phyloP scores from a whole-genome alignment of 2,888 invertebrate species.

The Melanophora roralis region DNA sequence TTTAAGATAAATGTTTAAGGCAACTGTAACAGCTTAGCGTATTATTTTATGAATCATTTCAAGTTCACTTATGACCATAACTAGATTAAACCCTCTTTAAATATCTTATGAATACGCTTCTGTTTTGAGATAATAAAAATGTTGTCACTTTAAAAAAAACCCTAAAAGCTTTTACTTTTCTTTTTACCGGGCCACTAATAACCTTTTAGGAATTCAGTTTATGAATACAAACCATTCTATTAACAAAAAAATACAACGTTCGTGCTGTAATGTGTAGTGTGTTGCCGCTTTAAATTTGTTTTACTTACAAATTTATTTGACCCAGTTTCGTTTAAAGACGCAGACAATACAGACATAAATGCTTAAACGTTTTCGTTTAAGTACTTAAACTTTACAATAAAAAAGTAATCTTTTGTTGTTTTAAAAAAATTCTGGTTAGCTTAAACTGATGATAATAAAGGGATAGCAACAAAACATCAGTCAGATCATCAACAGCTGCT shows the following conservation, averaged over 20 bases:
- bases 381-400: slow-evolving; percentile 19
- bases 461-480: neutral
- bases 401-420: neutral
- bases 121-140: neutral
- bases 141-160: neutral
- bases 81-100: no score
- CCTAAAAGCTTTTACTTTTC: slow-evolving; percentile 14
- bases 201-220: neutral
- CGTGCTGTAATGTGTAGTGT: neutral
- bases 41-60: no score
- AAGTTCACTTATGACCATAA: no score
- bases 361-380: slow-evolving; percentile 26
- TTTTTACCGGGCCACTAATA: neutral
- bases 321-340: slow-evolving; percentile 20
- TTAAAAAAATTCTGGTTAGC: no score
- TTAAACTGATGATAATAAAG: neutral
- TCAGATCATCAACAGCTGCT: no score
- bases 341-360: slow-evolving; percentile 18
- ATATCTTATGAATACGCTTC: no score
- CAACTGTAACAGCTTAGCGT: no score
- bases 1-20: no score
- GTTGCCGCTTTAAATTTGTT: neutral
- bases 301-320: neutral
- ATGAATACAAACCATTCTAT: slow-evolving; percentile 3
- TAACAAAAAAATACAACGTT: neutral